Percentiles rank a stretch among this genome's conserved stretches.
Conservation (phyloP, 2,888 invertebrate species). For the Ophioninae sp. region DNA sequence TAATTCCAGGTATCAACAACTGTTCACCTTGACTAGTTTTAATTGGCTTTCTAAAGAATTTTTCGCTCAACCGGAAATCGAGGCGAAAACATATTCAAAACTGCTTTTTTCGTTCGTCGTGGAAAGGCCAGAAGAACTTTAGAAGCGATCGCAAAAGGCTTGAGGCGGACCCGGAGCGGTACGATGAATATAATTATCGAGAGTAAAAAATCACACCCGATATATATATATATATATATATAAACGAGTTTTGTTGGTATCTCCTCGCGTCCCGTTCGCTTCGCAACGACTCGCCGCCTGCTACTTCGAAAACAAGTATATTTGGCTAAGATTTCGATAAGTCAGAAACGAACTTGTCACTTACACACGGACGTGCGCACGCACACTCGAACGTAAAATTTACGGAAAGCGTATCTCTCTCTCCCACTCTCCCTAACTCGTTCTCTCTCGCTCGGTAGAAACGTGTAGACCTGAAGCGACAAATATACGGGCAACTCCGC, state of each 20-base stretch:
- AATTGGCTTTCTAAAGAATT: no score
- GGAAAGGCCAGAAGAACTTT: not conserved
- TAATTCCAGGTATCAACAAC: not conserved
- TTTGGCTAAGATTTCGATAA: slow-evolving; percentile 70
- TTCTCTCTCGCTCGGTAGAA: not conserved
- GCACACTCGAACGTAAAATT: not conserved
- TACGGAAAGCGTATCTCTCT: not conserved
- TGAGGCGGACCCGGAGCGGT: slow-evolving; percentile 28
- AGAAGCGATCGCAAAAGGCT: slow-evolving; percentile 37
- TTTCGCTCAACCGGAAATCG: not conserved
- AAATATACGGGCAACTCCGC: not conserved
- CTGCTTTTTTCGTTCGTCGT: not conserved
- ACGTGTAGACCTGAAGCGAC: not conserved
- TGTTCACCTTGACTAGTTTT: not conserved
- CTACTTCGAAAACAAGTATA: slow-evolving; percentile 67
- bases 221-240: no score
- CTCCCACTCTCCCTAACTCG: not conserved
- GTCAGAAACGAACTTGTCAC: slow-evolving; percentile 31
- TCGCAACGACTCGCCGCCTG: slow-evolving; percentile 44
- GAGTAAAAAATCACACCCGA: slow-evolving; percentile 31
- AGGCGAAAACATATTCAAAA: not conserved
- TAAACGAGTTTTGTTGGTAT: slow-evolving; percentile 62
- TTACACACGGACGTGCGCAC: slow-evolving; percentile 1
- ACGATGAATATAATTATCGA: slow-evolving; percentile 56
- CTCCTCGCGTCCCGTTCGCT: slow-evolving; percentile 40